Evolutionary conservation across 2,888 invertebrate species (phyloP).

Genomic region (Plebejus anna): DNA sequence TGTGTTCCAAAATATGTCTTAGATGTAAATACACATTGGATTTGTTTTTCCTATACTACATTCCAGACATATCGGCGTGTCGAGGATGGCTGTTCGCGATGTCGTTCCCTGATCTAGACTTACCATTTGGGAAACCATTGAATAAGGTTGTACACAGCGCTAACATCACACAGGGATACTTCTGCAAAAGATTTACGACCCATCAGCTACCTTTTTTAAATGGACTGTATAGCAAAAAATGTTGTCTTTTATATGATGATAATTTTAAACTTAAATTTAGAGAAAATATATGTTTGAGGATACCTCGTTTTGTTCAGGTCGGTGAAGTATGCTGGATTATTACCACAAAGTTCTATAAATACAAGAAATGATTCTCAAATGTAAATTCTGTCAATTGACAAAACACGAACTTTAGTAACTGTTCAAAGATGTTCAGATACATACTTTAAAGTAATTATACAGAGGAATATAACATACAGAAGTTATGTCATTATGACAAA

Average conservation of each 20-base stretch:
- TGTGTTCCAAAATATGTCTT: conserved; percentile 40
- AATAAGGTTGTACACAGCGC: conserved; percentile 83
- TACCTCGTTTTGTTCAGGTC: conserved; percentile 81
- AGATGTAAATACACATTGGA: conserved; percentile 62
- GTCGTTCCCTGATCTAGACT: conserved; percentile 80
- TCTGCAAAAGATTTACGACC: conserved; percentile 90
- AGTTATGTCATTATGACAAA: not conserved
- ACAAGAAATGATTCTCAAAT: conserved; percentile 80
- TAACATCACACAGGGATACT: conserved; percentile 84
- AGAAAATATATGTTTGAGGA: conserved; percentile 73
- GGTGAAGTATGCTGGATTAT: conserved; percentile 81
- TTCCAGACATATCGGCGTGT: conserved; percentile 48
- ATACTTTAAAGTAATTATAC: not conserved
- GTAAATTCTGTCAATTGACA: conserved; percentile 66
- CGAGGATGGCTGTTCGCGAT: conserved; percentile 59
- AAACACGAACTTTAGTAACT: conserved; percentile 38
- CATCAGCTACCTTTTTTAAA: conserved; percentile 79
- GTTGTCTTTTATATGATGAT: conserved; percentile 43
- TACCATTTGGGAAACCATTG: conserved; percentile 82
- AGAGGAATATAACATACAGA: not conserved
- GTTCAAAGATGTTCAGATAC: conserved; percentile 54
- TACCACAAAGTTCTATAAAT: conserved; percentile 82
- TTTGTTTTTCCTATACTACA: conserved; percentile 62
- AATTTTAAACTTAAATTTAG: conserved; percentile 48
- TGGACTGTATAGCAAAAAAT: conserved; percentile 49